These are phyloP conservation scores for Napeogenes inachia DNA, from an alignment of 2,888 invertebrate species.

Conservation along the genomic window DNA sequence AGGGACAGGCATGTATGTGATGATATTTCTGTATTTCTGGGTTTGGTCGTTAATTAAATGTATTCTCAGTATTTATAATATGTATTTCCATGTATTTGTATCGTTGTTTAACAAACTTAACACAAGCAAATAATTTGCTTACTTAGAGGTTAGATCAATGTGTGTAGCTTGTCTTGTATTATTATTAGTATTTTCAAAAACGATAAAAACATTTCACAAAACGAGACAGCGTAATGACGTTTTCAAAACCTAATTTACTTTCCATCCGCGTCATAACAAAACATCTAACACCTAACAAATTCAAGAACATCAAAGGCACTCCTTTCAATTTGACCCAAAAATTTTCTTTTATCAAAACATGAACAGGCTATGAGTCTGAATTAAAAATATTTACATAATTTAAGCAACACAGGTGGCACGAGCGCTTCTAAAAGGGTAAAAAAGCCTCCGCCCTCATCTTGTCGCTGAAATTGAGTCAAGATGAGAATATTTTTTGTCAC, in stretches of 20 bases:
- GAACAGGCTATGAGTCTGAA: slow-evolving; percentile 28
- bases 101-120: too few relatives aligned
- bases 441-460: slow-evolving; percentile 33
- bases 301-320: slow-evolving; percentile 25
- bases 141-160: too few relatives aligned
- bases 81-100: too few relatives aligned
- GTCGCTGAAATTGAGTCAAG: slow-evolving; percentile 25
- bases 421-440: slow-evolving; percentile 36
- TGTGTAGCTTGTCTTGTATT: too few relatives aligned
- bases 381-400: slow-evolving; percentile 41
- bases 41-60: too few relatives aligned
- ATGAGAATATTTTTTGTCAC: slow-evolving; percentile 22
- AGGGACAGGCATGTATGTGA: too few relatives aligned
- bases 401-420: slow-evolving; percentile 36
- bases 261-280: slow-evolving; percentile 9
- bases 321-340: slow-evolving; percentile 27
- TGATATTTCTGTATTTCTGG: too few relatives aligned
- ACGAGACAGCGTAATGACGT: too few relatives aligned
- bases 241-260: not conserved
- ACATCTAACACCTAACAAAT: slow-evolving; percentile 24
- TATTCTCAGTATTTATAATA: too few relatives aligned
- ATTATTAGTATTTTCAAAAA: too few relatives aligned
- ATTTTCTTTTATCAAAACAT: slow-evolving; percentile 27
- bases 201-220: too few relatives aligned
- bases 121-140: too few relatives aligned